A percentile compares a stretch with the other conserved stretches of the same genome.
phyloP scores from a whole-genome alignment of 35 echinoderm and acorn worm genomes.

The Lytechinus variegatus region DNA sequence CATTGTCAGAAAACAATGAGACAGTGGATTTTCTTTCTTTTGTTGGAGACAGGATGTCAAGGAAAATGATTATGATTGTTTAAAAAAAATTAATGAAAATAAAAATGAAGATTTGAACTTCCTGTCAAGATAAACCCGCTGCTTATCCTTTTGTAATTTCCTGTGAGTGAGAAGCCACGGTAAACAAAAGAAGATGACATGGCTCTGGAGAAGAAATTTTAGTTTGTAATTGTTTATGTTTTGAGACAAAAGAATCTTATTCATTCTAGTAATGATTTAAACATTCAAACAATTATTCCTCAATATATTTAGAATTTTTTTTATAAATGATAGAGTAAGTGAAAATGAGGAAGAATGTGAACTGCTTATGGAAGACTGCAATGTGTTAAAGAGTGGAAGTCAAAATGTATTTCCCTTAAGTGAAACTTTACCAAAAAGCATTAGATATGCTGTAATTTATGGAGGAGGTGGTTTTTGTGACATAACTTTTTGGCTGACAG shows the following conservation, averaged over 20 bases:
- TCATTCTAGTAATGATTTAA: background rate
- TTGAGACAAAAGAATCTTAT: background rate
- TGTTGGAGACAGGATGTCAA: background rate
- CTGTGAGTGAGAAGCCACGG: background rate
- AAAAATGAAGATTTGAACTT: background rate
- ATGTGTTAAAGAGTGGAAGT: too few species aligned
- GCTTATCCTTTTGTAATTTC: background rate
- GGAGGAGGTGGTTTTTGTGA: background rate
- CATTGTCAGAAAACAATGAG: background rate
- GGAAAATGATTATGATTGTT: background rate
- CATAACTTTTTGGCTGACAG: background rate
- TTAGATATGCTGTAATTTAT: too few species aligned
- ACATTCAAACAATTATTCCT: background rate
- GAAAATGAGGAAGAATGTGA: too few species aligned
- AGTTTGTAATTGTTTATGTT: background rate
- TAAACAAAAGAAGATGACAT: background rate
- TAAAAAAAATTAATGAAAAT: background rate
- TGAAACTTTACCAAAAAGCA: too few species aligned
- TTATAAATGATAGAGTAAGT: too few species aligned
- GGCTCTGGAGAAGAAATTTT: background rate
- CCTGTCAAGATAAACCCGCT: background rate
- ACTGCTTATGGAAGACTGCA: too few species aligned
- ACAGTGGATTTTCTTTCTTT: background rate
- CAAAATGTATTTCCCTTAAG: too few species aligned
- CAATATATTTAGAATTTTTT: too few species aligned